Evolutionary conservation across 2,113 vertebrate species (phyloP), one percentile per base, ranked within the genome.

Genomic region (Amphilophus citrinellus): DNA sequence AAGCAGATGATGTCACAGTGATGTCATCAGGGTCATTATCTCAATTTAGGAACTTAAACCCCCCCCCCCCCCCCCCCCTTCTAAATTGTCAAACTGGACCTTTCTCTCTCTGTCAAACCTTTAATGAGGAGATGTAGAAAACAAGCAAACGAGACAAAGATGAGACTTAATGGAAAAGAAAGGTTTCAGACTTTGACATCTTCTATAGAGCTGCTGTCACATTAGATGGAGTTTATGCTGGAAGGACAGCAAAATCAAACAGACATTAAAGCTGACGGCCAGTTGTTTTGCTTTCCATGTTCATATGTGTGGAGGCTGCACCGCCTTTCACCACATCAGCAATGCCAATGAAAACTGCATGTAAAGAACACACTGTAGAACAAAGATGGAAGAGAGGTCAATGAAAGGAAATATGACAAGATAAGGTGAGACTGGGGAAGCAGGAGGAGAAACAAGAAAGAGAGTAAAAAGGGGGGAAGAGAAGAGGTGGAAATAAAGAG

Each of bases 291-390:
- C 42, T 61, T 78, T 56, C 17, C 4, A 56, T 76, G 58, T 9
- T 39, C 39, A 53, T 73, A 32, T 8, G 66, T 8, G 66, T 53
- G 17, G 44, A 53, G 37, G 59, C 71, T 76, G 71, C n/a, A 76
- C 47, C 63, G 8, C 53, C 35, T 76, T 76, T 61, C 32, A 57
- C 68, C 50, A 63, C 73, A 24, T 77, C 53, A 84, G 61, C 61
- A 22, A 59, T 35, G 20, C 20, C 61, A 50, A 68, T 27, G 68
- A 77, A 77, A 66, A 20, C 4, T 11, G 44, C 2, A 5, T 27
- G 44, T 5, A 71, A 50, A 71, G 15, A 71, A 15, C 9, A 71
- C 24, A 66, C 42, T 68, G 50, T 50, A 30, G 65, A 47, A 30
- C 27, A 68, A 47, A 11, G 5, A 68, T 11, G 22, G 2, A 14